Evolutionary conservation across 2,797 vertebrate genomes (phyloP).

Genomic region (Micromesistius poutassou): DNA sequence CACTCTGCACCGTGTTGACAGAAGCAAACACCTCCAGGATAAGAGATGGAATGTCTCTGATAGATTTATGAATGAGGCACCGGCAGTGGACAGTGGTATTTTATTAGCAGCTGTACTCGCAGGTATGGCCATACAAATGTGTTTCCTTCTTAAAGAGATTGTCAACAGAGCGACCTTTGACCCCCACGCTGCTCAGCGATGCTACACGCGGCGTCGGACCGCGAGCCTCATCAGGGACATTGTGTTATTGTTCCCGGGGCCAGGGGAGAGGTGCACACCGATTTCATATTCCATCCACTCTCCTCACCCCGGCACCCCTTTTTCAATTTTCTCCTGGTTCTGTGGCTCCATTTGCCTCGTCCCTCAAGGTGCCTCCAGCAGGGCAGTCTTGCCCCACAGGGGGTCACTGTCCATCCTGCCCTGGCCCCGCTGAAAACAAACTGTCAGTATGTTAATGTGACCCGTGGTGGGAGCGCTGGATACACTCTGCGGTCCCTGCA

Average conservation of each 20-base stretch:
- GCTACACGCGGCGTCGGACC: slow-evolving; percentile 17
- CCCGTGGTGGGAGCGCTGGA: slow-evolving; percentile 48
- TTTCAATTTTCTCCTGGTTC: slow-evolving; percentile 70
- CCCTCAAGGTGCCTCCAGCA: slow-evolving; percentile 69
- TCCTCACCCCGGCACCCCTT: slow-evolving; percentile 55
- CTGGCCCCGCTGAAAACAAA: slow-evolving; percentile 66
- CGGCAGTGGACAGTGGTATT: not conserved
- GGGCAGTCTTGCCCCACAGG: slow-evolving; percentile 67
- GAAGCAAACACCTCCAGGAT: slow-evolving; percentile 30
- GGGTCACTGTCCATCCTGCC: slow-evolving; percentile 41
- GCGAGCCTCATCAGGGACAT: slow-evolving; percentile 26
- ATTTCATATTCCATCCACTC: slow-evolving; percentile 72
- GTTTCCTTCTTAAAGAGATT: not conserved
- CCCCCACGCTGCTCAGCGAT: not conserved
- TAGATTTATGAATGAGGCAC: slow-evolving; percentile 4
- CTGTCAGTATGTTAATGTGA: slow-evolving; percentile 77
- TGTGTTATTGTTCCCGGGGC: slow-evolving; percentile 30
- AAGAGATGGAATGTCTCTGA: slow-evolving; percentile 17
- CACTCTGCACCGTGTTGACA: slow-evolving; percentile 12
- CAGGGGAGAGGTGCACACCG: slow-evolving; percentile 40
- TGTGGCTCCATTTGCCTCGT: slow-evolving; percentile 71
- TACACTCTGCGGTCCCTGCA: slow-evolving; percentile 32
- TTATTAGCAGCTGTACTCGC: not conserved
- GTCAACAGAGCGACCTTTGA: not conserved
- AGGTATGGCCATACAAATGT: not conserved